These are phyloP conservation scores for Apodemia mormo DNA, from an alignment of 2,888 invertebrate genomes.

Conservation along the genomic window DNA sequence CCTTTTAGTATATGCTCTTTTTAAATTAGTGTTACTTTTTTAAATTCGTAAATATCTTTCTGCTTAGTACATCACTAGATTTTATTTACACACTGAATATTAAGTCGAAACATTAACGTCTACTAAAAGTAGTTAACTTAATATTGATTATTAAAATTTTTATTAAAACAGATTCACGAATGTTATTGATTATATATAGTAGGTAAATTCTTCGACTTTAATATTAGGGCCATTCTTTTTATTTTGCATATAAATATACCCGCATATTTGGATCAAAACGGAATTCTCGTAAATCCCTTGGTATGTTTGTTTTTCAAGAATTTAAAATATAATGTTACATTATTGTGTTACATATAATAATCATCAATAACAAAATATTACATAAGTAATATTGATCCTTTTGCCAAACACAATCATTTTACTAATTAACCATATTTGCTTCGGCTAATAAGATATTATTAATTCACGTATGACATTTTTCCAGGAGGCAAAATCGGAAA, in stretches of 20 bases:
- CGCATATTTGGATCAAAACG: background rate
- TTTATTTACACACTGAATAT: background rate
- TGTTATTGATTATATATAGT: background rate
- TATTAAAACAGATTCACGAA: background rate
- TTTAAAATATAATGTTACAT: background rate
- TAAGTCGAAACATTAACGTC: background rate
- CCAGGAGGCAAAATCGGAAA: conserved; percentile 69
- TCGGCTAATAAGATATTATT: conserved; percentile 55
- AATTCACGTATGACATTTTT: conserved; percentile 71
- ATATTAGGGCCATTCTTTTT: background rate
- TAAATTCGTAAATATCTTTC: background rate
- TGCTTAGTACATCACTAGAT: background rate
- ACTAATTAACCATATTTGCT: conserved; percentile 46
- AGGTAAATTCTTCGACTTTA: background rate
- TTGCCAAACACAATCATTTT: conserved; percentile 34
- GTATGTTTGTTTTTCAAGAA: background rate
- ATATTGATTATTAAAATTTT: background rate
- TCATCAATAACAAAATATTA: background rate
- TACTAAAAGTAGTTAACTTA: background rate
- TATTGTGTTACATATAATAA: background rate
- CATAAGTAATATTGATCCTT: conserved; percentile 31
- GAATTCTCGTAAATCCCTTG: background rate
- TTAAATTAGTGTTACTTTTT: background rate
- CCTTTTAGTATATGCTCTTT: conserved; percentile 16
- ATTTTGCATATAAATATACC: conserved; percentile 4